Percentiles rank a stretch among this genome's conserved stretches.
These are phyloP conservation scores for Bradypodion pumilum DNA, from an alignment of 2,797 vertebrate species.

Conservation along the genomic window DNA sequence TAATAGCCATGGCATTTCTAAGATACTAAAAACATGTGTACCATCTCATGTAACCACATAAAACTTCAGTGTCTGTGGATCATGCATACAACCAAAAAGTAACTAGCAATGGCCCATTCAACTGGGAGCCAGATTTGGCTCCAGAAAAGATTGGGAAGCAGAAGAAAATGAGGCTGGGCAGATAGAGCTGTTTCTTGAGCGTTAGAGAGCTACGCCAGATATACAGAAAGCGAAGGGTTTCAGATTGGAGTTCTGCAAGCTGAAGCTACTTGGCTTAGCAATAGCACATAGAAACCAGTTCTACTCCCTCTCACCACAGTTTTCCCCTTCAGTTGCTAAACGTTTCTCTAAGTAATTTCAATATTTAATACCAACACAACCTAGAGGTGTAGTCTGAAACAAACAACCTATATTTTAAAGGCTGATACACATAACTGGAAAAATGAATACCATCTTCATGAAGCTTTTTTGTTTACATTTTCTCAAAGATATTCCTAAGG, in stretches of 20 bases:
- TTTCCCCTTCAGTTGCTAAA: background rate
- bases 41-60: background rate
- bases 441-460: background rate
- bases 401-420: background rate
- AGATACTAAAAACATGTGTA: background rate
- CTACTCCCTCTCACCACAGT: too few relatives aligned
- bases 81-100: background rate
- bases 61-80: background rate
- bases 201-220: background rate
- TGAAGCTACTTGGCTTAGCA: background rate
- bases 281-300: background rate
- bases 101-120: background rate
- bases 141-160: background rate
- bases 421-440: background rate
- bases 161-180: background rate
- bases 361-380: background rate
- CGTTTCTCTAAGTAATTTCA: accelerated
- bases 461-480: too few relatives aligned
- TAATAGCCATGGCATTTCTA: background rate
- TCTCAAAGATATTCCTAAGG: too few relatives aligned
- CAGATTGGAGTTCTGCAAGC: background rate
- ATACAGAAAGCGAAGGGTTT: background rate
- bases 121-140: background rate
- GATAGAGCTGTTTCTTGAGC: too few relatives aligned
- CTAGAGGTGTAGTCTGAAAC: background rate